Evolutionary conservation across 92 coral and sea anemone species (phyloP), one percentile per base, ranked within the genome.

Genomic region (Palythoa grandis): DNA sequence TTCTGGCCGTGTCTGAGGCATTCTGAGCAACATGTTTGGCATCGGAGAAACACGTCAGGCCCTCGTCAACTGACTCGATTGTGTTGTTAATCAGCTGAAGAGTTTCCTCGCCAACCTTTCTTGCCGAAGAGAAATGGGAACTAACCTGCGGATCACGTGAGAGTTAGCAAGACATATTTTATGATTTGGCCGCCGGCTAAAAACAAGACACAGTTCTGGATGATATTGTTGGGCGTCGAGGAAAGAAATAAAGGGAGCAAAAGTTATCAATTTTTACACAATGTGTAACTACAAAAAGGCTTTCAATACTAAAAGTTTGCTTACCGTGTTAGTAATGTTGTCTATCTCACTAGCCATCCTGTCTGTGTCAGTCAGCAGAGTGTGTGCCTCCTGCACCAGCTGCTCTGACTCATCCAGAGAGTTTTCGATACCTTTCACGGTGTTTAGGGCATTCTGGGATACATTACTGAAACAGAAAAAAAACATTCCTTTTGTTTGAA

Each of bases 241-340:
- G 50, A 43, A 43, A 43, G 50, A 5, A 43, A 43, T 43, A 43
- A 43, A 5, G 9, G 9, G 9, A 43, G 6, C 12, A 5, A 2
- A 15, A 6, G 5, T 58, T n/a, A 2, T 13, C 19, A 54, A 4
- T 56, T 56, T 56, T 17, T 12, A 15, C 20, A 14, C 65, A 58
- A 5, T n/a, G 65, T 58, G 20, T 5, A 58, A 58, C 65, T 15
- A 58, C 6, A 58, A 14, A 57, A 58, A 58, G 7, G 20, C 1
- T n/a, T 23, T 3, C 10, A n/a, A 2, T 19, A 76, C 11, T 20
- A 43, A n/a, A 3, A 3, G 16, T 15, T 14, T 39, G 38, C 92
- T 85, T 89, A 96, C 99, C 90, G 92, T 83, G 13, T 75, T 76
- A 1, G 98, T 96, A 39, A 93, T 93, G 86, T 90, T 91, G 23